Evolutionary conservation across 2,888 invertebrate species (phyloP).

Genomic region (Allophyes oxyacanthae): DNA sequence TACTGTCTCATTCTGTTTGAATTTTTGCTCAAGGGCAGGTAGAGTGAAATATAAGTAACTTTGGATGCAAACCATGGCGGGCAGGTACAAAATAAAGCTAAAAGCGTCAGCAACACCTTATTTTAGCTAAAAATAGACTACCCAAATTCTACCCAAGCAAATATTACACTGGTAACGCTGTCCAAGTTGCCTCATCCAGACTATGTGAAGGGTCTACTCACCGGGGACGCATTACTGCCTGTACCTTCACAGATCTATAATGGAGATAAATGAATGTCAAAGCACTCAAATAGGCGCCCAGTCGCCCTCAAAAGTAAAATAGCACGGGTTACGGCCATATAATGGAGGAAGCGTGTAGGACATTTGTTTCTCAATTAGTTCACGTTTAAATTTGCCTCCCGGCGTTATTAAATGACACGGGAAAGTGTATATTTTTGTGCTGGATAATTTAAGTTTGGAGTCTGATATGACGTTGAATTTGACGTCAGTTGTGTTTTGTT

Average conservation of each 20-base stretch:
- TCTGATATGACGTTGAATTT: constrained; percentile 37
- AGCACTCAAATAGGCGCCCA: constrained; percentile 78
- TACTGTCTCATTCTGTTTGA: too few relatives aligned
- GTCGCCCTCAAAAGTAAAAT: constrained; percentile 77
- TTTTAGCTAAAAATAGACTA: not conserved
- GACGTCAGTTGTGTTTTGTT: constrained; percentile 32
- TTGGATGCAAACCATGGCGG: too few relatives aligned
- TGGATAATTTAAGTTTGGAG: constrained; percentile 29
- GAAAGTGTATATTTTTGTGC: constrained; percentile 45
- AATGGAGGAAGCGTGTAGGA: constrained; percentile 86
- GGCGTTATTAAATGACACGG: constrained; percentile 42
- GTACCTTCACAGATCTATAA: constrained; percentile 78
- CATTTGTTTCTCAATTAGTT: constrained; percentile 84
- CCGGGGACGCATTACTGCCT: constrained; percentile 71
- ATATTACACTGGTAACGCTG: constrained; percentile 23
- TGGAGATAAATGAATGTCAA: constrained; percentile 88
- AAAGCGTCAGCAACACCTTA: not conserved
- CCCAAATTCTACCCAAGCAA: constrained; percentile 1
- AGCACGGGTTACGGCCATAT: constrained; percentile 76
- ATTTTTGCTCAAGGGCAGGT: too few relatives aligned
- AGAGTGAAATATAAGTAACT: too few relatives aligned
- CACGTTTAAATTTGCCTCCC: constrained; percentile 70
- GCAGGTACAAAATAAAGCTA: too few relatives aligned
- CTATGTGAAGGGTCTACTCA: constrained; percentile 62
- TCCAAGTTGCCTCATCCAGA: constrained; percentile 36